Evolutionary conservation across 1,140 invertebrate genomes (phyloP), one percentile per base, ranked within the genome.

Genomic region (Halesus radiatus): DNA sequence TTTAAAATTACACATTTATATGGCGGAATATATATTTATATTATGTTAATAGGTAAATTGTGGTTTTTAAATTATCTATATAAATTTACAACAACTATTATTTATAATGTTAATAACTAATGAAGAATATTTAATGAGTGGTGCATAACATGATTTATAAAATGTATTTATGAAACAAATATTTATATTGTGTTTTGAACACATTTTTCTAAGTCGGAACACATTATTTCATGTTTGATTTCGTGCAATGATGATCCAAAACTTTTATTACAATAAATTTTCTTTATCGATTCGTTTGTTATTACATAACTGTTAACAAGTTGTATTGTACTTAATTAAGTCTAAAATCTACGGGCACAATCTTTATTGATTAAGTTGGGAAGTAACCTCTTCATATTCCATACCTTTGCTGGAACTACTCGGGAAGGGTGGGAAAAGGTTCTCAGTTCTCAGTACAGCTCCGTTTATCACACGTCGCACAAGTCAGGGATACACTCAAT

Each of bases 1-100:
- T 75, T 83, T 81, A 83, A 80, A 81, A 80, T 81, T 83, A 83
- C 80, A 83, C 82, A 83, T 83, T 78, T 81, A 83, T 75, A 83
- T 76, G 58, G 52, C 76, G 72, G 79, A 83, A 80, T 83, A 83
- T 83, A 83, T 75, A 81, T 58, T 54, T 80, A 79, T 74, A 45
- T 13, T 45, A 83, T 83, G 64, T 78, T 79, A 77, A 53, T 73
- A 72, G 68, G 52, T 74, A 74, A 74, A 74, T 74, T 74, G 72
- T 74, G 72, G 54, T 56, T 56, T 70, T 74, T 54, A 74, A 74
- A 56, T 74, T 23, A 72, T 72, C 68, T 72, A 76, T 70, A 70
- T 79, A 62, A 76, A 76, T 66, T 74, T 80, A 82, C 81, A 80
- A 82, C 78, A 79, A 79, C 78, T 82, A 82, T 72, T 68, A 76